Evolutionary conservation across 1,140 invertebrate genomes (phyloP).

Genomic region (Ylistrum balloti): DNA sequence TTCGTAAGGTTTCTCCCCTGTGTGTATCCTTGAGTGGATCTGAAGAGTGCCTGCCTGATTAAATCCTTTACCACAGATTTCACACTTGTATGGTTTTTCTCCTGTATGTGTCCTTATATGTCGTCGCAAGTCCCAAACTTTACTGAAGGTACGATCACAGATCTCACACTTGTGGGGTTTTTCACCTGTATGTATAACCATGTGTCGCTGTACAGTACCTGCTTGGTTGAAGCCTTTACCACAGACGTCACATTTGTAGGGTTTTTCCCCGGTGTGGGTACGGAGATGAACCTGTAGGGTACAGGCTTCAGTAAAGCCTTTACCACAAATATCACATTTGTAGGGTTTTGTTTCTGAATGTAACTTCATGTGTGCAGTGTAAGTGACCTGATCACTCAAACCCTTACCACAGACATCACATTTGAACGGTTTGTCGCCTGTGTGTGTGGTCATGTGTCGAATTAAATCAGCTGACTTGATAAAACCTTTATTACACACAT

Average conservation of each 20-base stretch:
- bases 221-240: slow-evolving; percentile 51
- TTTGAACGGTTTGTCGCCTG: too few species aligned
- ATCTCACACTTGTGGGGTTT: slow-evolving; percentile 72
- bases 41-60: slow-evolving; percentile 78
- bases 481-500: too few species aligned
- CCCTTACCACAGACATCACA: not conserved
- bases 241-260: slow-evolving; percentile 54
- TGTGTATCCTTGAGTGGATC: too few species aligned
- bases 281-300: slow-evolving; percentile 46
- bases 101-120: slow-evolving; percentile 69
- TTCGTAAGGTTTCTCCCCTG: too few species aligned
- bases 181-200: slow-evolving; percentile 53
- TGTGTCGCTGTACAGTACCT: slow-evolving; percentile 74
- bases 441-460: too few species aligned
- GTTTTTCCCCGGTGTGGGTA: slow-evolving; percentile 55
- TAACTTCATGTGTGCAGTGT: not conserved
- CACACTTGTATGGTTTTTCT: slow-evolving; percentile 85
- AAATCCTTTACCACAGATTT: slow-evolving; percentile 96
- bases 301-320: slow-evolving; percentile 42
- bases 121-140: slow-evolving; percentile 57
- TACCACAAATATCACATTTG: slow-evolving; percentile 55
- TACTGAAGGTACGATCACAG: slow-evolving; percentile 49
- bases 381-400: too few species aligned
- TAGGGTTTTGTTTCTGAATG: slow-evolving; percentile 48
- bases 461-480: too few species aligned